Conservation (phyloP, 2,113 vertebrate genomes). For the Thalassarche chlororhynchos region DNA sequence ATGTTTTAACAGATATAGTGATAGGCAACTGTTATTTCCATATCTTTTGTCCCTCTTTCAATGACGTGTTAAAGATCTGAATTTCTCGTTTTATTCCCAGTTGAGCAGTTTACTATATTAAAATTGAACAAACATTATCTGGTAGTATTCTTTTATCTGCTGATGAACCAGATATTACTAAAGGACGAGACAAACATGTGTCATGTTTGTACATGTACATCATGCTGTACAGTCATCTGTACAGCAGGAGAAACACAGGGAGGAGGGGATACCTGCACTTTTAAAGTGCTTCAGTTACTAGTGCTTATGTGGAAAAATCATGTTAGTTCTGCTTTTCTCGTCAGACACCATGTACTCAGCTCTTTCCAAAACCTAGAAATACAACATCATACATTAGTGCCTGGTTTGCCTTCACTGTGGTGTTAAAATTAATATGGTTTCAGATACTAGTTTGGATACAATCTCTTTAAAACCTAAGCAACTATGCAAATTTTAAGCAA, state of each 20-base stretch:
- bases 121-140: neutral
- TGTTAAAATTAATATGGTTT: neutral
- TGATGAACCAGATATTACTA: neutral
- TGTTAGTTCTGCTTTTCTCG: neutral
- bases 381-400: neutral
- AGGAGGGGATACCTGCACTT: neutral
- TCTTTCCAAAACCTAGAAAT: neutral
- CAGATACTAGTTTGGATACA: neutral
- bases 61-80: neutral
- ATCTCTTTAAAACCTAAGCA: neutral
- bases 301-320: neutral
- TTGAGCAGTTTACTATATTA: fast-evolving
- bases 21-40: neutral
- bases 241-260: neutral
- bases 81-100: neutral
- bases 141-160: neutral
- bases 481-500: neutral
- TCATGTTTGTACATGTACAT: no score
- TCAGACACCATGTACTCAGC: neutral
- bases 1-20: neutral
- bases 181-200: neutral
- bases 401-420: neutral
- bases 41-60: neutral
- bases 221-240: no score
- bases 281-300: neutral